Evolutionary conservation across 2,113 vertebrate species (phyloP).

Genomic region (Elephas maximus): DNA sequence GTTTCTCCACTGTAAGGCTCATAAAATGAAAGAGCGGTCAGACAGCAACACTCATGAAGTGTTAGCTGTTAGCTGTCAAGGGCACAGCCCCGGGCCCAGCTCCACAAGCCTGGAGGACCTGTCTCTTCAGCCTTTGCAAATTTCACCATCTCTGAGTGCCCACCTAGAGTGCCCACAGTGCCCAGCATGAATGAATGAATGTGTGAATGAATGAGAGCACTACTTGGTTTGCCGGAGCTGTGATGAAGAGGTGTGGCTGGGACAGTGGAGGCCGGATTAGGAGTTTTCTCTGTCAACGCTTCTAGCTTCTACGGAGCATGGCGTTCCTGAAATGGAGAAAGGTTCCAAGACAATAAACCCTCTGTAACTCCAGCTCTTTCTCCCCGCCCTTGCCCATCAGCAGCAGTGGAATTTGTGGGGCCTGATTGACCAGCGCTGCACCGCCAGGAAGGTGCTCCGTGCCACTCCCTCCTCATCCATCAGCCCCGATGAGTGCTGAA

Average conservation of each 20-base stretch:
- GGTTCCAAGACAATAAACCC: neutral
- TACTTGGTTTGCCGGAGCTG: neutral
- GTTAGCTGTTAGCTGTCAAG: fast-evolving
- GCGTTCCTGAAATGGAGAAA: neutral
- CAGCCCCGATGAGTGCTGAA: neutral
- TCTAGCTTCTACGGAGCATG: neutral
- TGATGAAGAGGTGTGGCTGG: neutral
- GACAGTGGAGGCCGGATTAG: neutral
- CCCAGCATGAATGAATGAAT: fast-evolving
- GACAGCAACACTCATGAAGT: fast-evolving
- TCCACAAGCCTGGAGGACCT: fast-evolving
- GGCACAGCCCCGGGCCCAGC: fast-evolving
- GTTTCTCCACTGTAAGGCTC: fast-evolving
- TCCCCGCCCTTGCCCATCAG: fast-evolving
- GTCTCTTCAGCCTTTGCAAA: fast-evolving
- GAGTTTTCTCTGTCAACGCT: fast-evolving
- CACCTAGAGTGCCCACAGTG: fast-evolving
- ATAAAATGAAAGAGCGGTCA: fast-evolving
- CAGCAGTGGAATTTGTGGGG: neutral
- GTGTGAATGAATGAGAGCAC: fast-evolving
- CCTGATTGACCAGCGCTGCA: neutral
- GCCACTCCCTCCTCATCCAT: fast-evolving
- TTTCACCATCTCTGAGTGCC: neutral
- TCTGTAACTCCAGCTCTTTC: fast-evolving
- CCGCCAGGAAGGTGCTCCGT: fast-evolving